phyloP scores from a whole-genome alignment of 2,113 vertebrate genomes.

The Pelecanus crispus region DNA sequence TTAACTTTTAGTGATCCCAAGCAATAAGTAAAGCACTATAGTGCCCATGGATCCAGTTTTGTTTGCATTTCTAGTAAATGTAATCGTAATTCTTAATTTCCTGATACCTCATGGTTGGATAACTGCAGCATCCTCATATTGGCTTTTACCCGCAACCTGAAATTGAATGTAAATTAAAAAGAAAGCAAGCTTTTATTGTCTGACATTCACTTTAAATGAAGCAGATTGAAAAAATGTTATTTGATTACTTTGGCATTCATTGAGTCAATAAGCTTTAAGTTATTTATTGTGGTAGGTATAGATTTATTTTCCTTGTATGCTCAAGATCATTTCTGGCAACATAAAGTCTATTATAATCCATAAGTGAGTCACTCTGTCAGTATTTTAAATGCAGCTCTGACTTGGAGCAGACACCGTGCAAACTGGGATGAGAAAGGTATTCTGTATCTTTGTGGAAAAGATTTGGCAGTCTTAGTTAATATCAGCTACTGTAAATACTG shows the following conservation, averaged over 20 bases:
- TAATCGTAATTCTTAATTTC: not conserved
- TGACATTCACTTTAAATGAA: not conserved
- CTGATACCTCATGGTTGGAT: not conserved
- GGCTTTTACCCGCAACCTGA: not conserved
- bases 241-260: constrained; percentile 13
- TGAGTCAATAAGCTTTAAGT: not conserved
- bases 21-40: not conserved
- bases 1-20: not conserved
- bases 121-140: not conserved
- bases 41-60: not conserved
- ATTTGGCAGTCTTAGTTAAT: not conserved
- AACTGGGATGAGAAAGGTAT: not conserved
- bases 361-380: not conserved
- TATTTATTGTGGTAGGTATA: not conserved
- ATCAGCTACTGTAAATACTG: not conserved
- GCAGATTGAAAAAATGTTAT: not conserved
- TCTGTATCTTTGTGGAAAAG: not conserved
- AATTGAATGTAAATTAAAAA: not conserved
- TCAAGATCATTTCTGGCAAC: not conserved
- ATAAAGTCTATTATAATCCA: not conserved
- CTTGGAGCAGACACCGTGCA: not conserved
- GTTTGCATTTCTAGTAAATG: not conserved
- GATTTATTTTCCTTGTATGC: not conserved
- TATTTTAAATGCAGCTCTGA: not conserved
- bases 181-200: not conserved